Evolutionary conservation across 2,113 vertebrate genomes (phyloP).

Genomic region (Serinus canaria): DNA sequence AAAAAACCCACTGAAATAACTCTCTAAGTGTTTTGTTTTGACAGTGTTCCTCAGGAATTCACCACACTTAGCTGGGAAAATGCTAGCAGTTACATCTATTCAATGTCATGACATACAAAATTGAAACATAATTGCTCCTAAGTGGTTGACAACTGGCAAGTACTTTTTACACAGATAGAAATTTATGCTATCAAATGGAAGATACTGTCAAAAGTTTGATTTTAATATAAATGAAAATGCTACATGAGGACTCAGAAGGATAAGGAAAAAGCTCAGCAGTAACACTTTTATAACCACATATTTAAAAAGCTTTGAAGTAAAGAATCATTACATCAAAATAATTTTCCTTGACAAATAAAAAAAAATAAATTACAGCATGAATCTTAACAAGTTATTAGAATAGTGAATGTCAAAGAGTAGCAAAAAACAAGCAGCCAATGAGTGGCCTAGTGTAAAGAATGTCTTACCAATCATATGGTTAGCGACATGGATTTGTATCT

Average conservation of each 20-base stretch:
- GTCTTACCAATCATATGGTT: slow-evolving; percentile 99
- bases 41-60: slow-evolving; percentile 65
- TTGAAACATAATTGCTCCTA: slow-evolving; percentile 72
- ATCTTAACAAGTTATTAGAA: slow-evolving; percentile 41
- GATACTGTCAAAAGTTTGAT: slow-evolving; percentile 69
- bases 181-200: slow-evolving; percentile 66
- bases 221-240: slow-evolving; percentile 50
- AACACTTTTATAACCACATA: slow-evolving; percentile 46
- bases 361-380: slow-evolving; percentile 32
- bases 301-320: slow-evolving; percentile 57
- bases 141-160: slow-evolving; percentile 72
- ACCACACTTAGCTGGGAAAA: slow-evolving; percentile 62
- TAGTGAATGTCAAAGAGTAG: not conserved
- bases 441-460: not conserved
- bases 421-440: slow-evolving; percentile 13
- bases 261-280: slow-evolving; percentile 17
- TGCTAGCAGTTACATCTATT: slow-evolving; percentile 69
- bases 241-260: slow-evolving; percentile 30
- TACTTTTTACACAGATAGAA: slow-evolving; percentile 62
- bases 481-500: slow-evolving; percentile 98
- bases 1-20: not conserved
- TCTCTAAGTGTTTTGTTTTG: slow-evolving; percentile 65
- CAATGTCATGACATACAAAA: slow-evolving; percentile 73
- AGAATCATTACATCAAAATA: slow-evolving; percentile 40
- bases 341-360: slow-evolving; percentile 43